These are phyloP conservation scores for Speoplatyrhinus poulsoni DNA, from an alignment of 2,113 vertebrate species.

Conservation along the genomic window DNA sequence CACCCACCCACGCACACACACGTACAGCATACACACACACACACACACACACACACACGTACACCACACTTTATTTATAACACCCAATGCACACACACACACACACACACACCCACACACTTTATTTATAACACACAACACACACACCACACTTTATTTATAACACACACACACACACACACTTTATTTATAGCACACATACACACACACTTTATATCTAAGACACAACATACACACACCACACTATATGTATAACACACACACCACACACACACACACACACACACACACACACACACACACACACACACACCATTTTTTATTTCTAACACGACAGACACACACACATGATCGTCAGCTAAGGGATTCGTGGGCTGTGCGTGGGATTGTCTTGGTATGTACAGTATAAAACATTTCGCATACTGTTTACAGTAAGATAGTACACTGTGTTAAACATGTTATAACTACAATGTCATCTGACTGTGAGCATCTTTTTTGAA, in stretches of 20 bases:
- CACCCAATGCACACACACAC: conserved; percentile 13
- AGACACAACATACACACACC: background rate
- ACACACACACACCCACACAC: conserved; percentile 5
- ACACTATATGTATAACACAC: too few relatives aligned
- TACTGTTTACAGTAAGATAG: too few relatives aligned
- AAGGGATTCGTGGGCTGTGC: too few relatives aligned
- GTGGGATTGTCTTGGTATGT: too few relatives aligned
- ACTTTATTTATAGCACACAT: too few relatives aligned
- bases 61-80: background rate
- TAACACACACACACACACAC: too few relatives aligned
- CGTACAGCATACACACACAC: background rate
- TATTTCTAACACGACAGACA: background rate
- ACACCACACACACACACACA: conserved; percentile 10
- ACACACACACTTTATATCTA: background rate
- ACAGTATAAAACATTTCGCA: too few relatives aligned
- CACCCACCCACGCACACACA: conserved; percentile 15
- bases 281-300: too few relatives aligned
- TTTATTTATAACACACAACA: background rate
- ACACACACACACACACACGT: conserved; percentile 10
- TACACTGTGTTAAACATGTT: too few relatives aligned
- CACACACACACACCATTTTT: background rate
- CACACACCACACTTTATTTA: background rate
- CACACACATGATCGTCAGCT: background rate
- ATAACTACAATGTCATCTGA: too few relatives aligned
- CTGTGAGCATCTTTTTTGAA: too few relatives aligned